Percentiles rank a stretch among this genome's conserved stretches.
These are phyloP conservation scores for Dione juno DNA, from an alignment of 2,888 invertebrate species.

Conservation along the genomic window DNA sequence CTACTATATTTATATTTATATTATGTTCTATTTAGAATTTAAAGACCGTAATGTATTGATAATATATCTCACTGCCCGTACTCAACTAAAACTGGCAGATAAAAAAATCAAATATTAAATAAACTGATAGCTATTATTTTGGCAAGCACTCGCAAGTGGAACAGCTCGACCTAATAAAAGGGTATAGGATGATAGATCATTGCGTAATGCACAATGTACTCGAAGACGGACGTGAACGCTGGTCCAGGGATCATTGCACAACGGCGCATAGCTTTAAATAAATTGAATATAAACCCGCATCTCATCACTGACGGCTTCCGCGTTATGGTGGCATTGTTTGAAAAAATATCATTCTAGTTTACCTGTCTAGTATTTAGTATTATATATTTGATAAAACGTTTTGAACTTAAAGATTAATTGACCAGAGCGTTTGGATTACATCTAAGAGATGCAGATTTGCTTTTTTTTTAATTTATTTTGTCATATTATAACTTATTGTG, in stretches of 20 bases:
- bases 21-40: no score
- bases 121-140: constrained; percentile 48
- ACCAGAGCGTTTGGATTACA: no score
- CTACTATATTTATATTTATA: no score
- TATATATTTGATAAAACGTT: no score
- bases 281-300: constrained; percentile 45
- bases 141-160: constrained; percentile 61
- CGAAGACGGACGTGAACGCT: constrained; percentile 60
- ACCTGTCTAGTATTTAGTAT: no score
- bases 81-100: background rate
- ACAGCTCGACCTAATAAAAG: constrained; percentile 78
- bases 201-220: constrained; percentile 68
- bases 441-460: no score
- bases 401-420: no score
- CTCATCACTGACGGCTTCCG: constrained; percentile 46
- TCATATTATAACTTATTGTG: no score
- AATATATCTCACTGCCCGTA: no score
- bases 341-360: background rate
- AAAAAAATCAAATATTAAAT: background rate
- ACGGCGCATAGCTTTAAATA: constrained; percentile 51
- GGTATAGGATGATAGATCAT: constrained; percentile 59
- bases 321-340: constrained; percentile 19
- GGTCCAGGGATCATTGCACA: constrained; percentile 62
- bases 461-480: no score
- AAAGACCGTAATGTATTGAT: no score